A percentile compares a stretch with the other conserved stretches of the same genome.
Conservation (phyloP, 2,113 vertebrate genomes). For the Thunnus thynnus region DNA sequence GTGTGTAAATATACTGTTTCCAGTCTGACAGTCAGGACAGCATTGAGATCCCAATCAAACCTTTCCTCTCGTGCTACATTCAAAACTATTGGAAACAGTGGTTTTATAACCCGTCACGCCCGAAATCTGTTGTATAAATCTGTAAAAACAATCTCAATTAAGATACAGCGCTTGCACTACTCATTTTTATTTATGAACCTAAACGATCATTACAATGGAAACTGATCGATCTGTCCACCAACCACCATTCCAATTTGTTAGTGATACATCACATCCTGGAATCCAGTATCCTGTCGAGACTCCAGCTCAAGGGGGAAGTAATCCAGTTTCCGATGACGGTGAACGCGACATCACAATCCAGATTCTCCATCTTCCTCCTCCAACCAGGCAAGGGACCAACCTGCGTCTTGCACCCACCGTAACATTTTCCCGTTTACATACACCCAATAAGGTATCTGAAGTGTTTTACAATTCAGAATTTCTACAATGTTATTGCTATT, state of each 20-base stretch:
- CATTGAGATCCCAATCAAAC: neutral
- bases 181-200: neutral
- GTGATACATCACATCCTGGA: too few relatives aligned
- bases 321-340: rapidly evolving
- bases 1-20: neutral
- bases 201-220: neutral
- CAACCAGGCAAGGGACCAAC: conserved; percentile 47
- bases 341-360: conserved; percentile 53
- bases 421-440: conserved; percentile 1
- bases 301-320: conserved; percentile 21
- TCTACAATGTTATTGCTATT: neutral
- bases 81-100: rapidly evolving
- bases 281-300: neutral
- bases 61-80: conserved; percentile 34
- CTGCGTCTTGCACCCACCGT: conserved; percentile 25
- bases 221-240: neutral
- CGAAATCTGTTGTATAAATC: neutral
- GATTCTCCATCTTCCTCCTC: conserved; percentile 77
- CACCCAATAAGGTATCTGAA: conserved; percentile 28
- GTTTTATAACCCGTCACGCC: neutral
- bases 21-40: neutral
- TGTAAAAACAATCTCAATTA: neutral
- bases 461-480: neutral
- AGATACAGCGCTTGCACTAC: neutral
- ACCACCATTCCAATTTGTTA: neutral